Conservation (phyloP, 1,140 invertebrate genomes). For the Phthorimaea operculella region DNA sequence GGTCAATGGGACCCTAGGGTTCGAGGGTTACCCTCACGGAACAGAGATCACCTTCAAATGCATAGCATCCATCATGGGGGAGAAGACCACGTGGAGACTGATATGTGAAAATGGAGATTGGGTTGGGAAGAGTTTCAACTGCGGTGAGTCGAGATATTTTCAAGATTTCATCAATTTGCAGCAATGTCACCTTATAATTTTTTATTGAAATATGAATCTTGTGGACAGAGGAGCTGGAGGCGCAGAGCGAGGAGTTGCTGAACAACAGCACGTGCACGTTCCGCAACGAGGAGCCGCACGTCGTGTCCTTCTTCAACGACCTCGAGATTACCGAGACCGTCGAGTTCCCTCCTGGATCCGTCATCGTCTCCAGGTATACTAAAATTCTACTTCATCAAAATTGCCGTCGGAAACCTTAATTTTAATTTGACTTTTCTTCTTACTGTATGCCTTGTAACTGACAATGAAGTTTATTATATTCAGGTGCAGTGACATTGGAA, state of each 20-base stretch:
- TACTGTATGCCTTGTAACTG: too few relatives aligned
- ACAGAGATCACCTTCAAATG: conserved; percentile 86
- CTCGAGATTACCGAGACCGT: conserved; percentile 80
- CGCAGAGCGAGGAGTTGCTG: conserved; percentile 51
- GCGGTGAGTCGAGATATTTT: conserved; percentile 52
- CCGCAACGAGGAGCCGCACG: conserved; percentile 79
- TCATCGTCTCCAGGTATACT: conserved; percentile 72
- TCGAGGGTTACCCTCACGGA: conserved; percentile 76
- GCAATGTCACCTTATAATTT: too few relatives aligned
- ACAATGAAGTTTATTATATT: conserved; percentile 2
- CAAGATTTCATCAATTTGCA: too few relatives aligned
- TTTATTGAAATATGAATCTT: neutral
- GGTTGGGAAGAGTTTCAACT: conserved; percentile 80
- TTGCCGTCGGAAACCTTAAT: too few relatives aligned
- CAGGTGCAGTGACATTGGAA: conserved; percentile 85
- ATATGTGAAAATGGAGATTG: conserved; percentile 85
- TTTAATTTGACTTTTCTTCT: too few relatives aligned
- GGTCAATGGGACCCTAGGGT: conserved; percentile 47
- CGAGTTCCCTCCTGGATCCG: conserved; percentile 79
- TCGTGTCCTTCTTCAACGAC: conserved; percentile 83
- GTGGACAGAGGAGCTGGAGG: conserved; percentile 65
- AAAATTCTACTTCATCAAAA: too few relatives aligned
- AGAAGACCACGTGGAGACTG: conserved; percentile 84
- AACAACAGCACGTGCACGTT: conserved; percentile 81
- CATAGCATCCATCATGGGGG: conserved; percentile 80